Conservation (phyloP, 2,888 invertebrate species). For the Nowickia ferox region DNA sequence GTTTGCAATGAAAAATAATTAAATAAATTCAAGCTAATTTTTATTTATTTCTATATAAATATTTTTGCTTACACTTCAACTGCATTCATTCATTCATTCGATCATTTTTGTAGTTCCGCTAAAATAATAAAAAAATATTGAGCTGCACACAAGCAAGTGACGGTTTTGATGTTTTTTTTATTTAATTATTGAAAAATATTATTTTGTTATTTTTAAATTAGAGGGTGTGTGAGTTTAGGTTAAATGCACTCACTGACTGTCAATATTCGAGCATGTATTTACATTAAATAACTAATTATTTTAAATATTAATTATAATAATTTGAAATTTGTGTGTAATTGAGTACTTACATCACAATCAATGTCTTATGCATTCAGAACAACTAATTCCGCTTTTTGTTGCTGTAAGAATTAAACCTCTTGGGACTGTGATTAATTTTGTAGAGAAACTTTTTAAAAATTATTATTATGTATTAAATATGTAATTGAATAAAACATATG, state of each 20-base stretch:
- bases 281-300: constrained; percentile 21
- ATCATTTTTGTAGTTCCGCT: constrained; percentile 61
- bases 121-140: constrained; percentile 26
- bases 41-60: constrained; percentile 17
- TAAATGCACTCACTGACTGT: constrained; percentile 20
- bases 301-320: constrained; percentile 53
- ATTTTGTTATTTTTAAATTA: constrained; percentile 39
- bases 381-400: constrained; percentile 36
- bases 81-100: constrained; percentile 29
- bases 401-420: constrained; percentile 31
- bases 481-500: too few species aligned
- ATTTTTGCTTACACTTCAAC: constrained; percentile 12
- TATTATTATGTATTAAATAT: too few species aligned
- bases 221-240: constrained; percentile 57
- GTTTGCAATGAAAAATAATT: constrained; percentile 35
- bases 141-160: constrained; percentile 22
- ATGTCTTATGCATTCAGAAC: constrained; percentile 19
- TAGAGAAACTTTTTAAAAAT: too few species aligned
- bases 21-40: constrained; percentile 48
- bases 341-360: constrained; percentile 22
- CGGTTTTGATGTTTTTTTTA: constrained; percentile 14
- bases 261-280: constrained; percentile 19
- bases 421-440: neutral
- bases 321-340: constrained; percentile 40
- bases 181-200: neutral